phyloP scores from a whole-genome alignment of 2,888 invertebrate genomes.

The Cataglyphis cursor region DNA sequence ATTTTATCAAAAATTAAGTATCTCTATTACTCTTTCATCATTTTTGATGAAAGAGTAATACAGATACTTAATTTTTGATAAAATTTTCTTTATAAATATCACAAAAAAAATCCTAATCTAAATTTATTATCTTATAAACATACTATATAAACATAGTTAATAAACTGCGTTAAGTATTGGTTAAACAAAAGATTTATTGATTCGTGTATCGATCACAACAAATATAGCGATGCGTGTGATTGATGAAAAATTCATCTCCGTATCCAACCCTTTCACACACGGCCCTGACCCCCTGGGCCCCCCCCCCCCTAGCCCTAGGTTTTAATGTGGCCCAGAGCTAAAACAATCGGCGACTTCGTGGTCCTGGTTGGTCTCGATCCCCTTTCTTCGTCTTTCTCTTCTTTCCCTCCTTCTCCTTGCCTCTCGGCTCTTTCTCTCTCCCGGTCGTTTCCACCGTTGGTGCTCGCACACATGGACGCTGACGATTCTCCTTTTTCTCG shows the following conservation, averaged over 20 bases:
- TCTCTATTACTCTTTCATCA: not conserved
- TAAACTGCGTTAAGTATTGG: not conserved
- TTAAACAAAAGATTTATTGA: not conserved
- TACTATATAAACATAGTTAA: not conserved
- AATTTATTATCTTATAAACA: not conserved
- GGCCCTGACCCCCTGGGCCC: conserved; percentile 69
- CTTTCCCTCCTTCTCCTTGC: conserved; percentile 5
- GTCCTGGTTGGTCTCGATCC: conserved; percentile 73
- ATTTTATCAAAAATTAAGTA: not conserved
- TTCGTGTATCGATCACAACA: not conserved
- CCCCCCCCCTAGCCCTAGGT: conserved; percentile 67
- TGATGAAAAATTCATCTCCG: conserved; percentile 36
- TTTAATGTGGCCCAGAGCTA: conserved; percentile 79
- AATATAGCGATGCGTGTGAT: not conserved
- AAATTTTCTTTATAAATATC: not conserved
- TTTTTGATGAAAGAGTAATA: not conserved
- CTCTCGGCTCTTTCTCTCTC: conserved; percentile 5
- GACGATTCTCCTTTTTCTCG: conserved; percentile 74
- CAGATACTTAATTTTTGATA: not conserved
- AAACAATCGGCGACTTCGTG: conserved; percentile 80
- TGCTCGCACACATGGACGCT: conserved; percentile 53
- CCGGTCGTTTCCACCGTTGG: conserved; percentile 72
- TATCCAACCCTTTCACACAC: conserved; percentile 62
- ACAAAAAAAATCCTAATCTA: not conserved
- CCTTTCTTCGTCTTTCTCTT: conserved; percentile 12